These are phyloP conservation scores for Sula dactylatra DNA, from an alignment of 2,113 vertebrate genomes.

Conservation along the genomic window DNA sequence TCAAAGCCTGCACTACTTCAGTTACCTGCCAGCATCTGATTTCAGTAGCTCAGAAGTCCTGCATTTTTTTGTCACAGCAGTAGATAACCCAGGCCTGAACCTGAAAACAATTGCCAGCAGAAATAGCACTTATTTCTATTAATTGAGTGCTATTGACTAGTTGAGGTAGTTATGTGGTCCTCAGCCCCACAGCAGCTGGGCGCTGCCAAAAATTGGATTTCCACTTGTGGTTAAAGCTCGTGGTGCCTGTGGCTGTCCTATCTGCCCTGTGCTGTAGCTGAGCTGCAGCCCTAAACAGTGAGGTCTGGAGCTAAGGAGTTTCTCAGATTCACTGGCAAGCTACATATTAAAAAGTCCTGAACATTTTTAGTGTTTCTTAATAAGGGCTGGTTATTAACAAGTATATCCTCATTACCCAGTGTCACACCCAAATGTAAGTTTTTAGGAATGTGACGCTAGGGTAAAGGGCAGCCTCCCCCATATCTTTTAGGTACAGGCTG, in stretches of 20 bases:
- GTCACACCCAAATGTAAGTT: background rate
- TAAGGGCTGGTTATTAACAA: background rate
- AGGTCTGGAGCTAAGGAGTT: background rate
- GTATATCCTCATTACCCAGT: background rate
- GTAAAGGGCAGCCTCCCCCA: background rate
- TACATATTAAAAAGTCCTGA: background rate
- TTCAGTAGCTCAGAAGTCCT: background rate
- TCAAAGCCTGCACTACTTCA: background rate
- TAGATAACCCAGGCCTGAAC: background rate
- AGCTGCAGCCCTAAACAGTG: background rate
- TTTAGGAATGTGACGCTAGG: background rate
- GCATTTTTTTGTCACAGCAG: background rate
- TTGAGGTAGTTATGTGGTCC: background rate
- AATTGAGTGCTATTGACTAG: background rate
- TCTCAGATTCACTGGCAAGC: background rate
- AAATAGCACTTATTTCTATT: background rate
- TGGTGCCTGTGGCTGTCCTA: accelerated
- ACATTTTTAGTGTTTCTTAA: background rate
- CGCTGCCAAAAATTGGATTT: background rate
- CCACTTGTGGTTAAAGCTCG: background rate
- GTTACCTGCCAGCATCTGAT: background rate
- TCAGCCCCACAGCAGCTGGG: background rate
- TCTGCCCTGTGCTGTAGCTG: background rate
- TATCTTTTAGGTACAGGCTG: background rate
- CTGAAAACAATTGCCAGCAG: background rate